A percentile compares a stretch with the other conserved stretches of the same genome.
Conservation (phyloP, 2,888 invertebrate species). For the Oxycera nigricornis region DNA sequence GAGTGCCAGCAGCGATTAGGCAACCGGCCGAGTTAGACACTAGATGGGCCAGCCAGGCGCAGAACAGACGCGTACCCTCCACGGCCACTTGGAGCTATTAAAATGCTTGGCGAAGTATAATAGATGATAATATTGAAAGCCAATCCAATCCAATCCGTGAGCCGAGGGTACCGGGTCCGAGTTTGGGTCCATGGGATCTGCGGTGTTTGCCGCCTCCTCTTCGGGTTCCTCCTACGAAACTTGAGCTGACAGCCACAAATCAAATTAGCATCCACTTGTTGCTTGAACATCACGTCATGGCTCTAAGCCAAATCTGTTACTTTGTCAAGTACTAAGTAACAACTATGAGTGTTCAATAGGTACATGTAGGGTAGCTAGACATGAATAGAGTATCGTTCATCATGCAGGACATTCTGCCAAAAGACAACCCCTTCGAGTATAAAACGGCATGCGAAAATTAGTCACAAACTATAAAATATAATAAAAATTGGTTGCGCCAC, state of each 20-base stretch:
- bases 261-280: conserved; percentile 40
- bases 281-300: conserved; percentile 36
- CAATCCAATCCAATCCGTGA: neutral
- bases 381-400: neutral
- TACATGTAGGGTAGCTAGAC: neutral
- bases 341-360: neutral
- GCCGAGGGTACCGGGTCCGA: neutral
- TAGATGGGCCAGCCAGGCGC: neutral
- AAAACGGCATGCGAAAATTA: neutral
- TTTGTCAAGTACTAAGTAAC: conserved; percentile 34
- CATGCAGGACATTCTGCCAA: neutral
- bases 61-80: conserved; percentile 1
- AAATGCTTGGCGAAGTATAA: conserved; percentile 23
- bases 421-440: neutral
- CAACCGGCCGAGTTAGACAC: conserved; percentile 4
- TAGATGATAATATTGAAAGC: conserved; percentile 37
- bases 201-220: conserved; percentile 22
- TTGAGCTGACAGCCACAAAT: conserved; percentile 39
- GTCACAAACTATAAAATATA: neutral
- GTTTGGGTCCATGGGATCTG: conserved; percentile 21
- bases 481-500: too few species aligned
- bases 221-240: conserved; percentile 34
- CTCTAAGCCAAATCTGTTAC: conserved; percentile 40
- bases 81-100: conserved; percentile 25
- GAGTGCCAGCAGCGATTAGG: conserved; percentile 27